These are phyloP conservation scores for Lasioglossum malachurum DNA, from an alignment of 2,888 invertebrate genomes.

Conservation along the genomic window DNA sequence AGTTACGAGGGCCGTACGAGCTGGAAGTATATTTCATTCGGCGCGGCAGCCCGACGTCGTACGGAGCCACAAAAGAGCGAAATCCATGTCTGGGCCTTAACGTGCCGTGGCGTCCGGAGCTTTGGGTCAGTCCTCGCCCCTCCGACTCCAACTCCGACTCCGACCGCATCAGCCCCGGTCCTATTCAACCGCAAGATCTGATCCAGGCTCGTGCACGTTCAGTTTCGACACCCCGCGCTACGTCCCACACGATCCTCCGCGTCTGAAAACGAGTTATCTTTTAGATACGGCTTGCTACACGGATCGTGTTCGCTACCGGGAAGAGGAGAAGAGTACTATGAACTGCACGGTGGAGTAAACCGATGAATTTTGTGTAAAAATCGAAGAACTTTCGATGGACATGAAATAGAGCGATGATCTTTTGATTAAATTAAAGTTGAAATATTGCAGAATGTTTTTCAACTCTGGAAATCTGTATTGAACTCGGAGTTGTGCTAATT, in stretches of 20 bases:
- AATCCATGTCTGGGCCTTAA: conserved; percentile 79
- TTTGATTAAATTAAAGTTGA: too few relatives aligned
- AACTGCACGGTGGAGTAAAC: too few relatives aligned
- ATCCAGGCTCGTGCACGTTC: conserved; percentile 51
- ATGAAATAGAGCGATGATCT: too few relatives aligned
- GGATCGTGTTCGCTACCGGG: conserved; percentile 6
- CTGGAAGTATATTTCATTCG: conserved; percentile 77
- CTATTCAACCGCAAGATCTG: conserved; percentile 54
- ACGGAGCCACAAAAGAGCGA: conserved; percentile 79
- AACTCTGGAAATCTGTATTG: too few relatives aligned
- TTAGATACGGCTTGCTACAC: conserved; percentile 2
- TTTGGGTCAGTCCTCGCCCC: conserved; percentile 57
- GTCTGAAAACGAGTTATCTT: conserved; percentile 26
- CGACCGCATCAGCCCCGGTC: conserved; percentile 39
- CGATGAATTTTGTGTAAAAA: too few relatives aligned
- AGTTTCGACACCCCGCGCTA: conserved; percentile 25
- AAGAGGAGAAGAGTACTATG: background rate
- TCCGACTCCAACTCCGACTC: conserved; percentile 6
- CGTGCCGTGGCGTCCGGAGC: conserved; percentile 70
- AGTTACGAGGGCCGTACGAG: conserved; percentile 57
- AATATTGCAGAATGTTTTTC: too few relatives aligned
- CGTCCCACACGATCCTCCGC: background rate
- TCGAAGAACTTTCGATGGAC: too few relatives aligned
- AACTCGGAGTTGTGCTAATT: too few relatives aligned
- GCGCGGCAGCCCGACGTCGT: conserved; percentile 57